Percentiles rank a stretch among this genome's conserved stretches.
phyloP scores from a whole-genome alignment of 2,888 invertebrate genomes.

The Meloe dianella region DNA sequence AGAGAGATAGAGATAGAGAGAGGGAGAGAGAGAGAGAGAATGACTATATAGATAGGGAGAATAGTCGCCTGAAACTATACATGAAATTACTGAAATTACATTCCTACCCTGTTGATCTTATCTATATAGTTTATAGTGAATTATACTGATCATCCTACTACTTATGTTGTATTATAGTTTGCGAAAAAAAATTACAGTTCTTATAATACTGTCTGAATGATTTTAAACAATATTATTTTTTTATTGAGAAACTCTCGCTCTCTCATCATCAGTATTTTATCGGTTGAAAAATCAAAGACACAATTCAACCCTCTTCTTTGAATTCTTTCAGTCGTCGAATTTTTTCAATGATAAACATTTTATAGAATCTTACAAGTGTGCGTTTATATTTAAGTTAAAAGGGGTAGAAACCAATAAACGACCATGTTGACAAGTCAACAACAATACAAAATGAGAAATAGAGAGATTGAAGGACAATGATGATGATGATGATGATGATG shows the following conservation, averaged over 20 bases:
- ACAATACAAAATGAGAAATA: background rate
- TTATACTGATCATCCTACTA: background rate
- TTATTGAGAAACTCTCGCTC: too few species aligned
- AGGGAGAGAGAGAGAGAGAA: too few species aligned
- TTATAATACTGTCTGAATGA: background rate
- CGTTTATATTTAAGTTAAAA: slow-evolving; percentile 12
- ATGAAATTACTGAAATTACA: slow-evolving; percentile 33
- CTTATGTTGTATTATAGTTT: background rate
- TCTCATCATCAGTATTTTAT: background rate
- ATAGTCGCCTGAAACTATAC: slow-evolving; percentile 19
- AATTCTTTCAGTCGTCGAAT: background rate
- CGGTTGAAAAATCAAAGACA: slow-evolving; percentile 3
- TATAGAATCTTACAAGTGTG: slow-evolving; percentile 2
- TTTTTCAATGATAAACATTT: background rate
- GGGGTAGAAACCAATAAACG: slow-evolving; percentile 30
- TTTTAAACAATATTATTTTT: too few species aligned
- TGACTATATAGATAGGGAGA: slow-evolving; percentile 18
- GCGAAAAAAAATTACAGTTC: background rate
- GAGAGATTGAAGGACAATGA: background rate
- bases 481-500: background rate
- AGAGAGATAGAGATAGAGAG: too few species aligned
- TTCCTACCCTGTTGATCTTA: slow-evolving; percentile 9
- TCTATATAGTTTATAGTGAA: slow-evolving; percentile 2
- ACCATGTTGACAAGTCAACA: slow-evolving; percentile 23
- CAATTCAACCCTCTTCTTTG: background rate